phyloP scores from a whole-genome alignment of 2,888 invertebrate genomes.

The Nezara viridula region DNA sequence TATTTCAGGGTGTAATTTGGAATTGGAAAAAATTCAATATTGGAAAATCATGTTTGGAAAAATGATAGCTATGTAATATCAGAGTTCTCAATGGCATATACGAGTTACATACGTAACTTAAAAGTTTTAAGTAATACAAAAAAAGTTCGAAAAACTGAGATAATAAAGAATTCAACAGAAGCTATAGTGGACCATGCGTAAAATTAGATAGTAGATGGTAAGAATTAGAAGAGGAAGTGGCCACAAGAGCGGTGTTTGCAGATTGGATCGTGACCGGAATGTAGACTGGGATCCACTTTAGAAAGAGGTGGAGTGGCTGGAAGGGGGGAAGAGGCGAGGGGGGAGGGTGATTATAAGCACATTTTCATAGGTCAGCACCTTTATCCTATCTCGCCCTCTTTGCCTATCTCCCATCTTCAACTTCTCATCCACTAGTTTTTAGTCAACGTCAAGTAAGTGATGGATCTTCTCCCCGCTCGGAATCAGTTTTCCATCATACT shows the following conservation, averaged over 20 bases:
- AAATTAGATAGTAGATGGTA: not conserved
- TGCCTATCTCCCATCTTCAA: not conserved
- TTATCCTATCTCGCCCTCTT: not conserved
- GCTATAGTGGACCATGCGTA: not conserved
- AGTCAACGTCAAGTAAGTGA: not conserved
- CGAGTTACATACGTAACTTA: too few relatives aligned
- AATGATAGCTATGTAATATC: too few relatives aligned
- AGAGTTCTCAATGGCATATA: too few relatives aligned
- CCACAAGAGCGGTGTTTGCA: not conserved
- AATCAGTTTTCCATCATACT: not conserved
- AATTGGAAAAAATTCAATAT: too few relatives aligned
- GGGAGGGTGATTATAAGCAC: constrained; percentile 33
- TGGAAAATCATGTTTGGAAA: too few relatives aligned
- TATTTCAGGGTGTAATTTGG: too few relatives aligned
- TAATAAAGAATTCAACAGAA: not conserved
- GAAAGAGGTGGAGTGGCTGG: not conserved
- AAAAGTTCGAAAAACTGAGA: not conserved
- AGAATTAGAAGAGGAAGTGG: constrained; percentile 28
- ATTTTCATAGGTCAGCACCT: constrained; percentile 47
- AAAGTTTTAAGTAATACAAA: too few relatives aligned
- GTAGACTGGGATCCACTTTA: not conserved
- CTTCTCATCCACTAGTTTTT: constrained; percentile 1
- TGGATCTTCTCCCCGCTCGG: not conserved
- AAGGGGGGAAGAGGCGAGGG: not conserved
- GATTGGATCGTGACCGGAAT: constrained; percentile 26